These are phyloP conservation scores for Athene noctua DNA, from an alignment of 2,113 vertebrate genomes.

Conservation along the genomic window DNA sequence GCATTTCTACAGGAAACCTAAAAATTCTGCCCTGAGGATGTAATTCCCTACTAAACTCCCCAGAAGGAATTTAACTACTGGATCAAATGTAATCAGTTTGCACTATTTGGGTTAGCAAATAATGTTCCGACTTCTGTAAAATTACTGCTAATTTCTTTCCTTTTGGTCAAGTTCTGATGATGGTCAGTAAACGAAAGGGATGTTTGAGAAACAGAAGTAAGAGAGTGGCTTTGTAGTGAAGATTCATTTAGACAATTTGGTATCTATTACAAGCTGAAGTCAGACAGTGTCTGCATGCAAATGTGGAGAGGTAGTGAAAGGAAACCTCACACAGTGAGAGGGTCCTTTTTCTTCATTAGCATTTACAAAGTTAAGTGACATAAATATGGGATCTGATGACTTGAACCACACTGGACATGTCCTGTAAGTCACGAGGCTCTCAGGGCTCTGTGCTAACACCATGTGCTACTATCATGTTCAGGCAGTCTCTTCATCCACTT, in stretches of 20 bases:
- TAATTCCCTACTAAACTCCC: neutral
- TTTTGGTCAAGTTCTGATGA: neutral
- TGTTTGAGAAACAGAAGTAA: neutral
- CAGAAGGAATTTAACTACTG: neutral
- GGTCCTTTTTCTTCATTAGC: conserved; percentile 1
- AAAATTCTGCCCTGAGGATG: neutral
- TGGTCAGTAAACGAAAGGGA: neutral
- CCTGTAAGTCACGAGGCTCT: neutral
- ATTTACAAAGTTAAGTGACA: neutral
- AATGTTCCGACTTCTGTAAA: neutral
- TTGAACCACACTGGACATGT: neutral
- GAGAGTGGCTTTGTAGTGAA: neutral
- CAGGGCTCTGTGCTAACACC: neutral
- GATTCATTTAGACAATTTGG: neutral
- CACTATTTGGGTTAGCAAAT: neutral
- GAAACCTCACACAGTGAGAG: neutral
- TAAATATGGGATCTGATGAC: neutral
- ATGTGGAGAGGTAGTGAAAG: neutral
- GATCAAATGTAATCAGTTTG: neutral
- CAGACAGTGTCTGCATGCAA: neutral
- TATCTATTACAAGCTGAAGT: neutral
- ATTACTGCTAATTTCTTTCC: neutral
- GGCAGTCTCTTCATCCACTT: neutral
- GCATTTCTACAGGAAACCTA: neutral
- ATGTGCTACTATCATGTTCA: neutral